These are phyloP conservation scores for Lochmaea capreae DNA, from an alignment of 2,888 invertebrate species.

Conservation along the genomic window DNA sequence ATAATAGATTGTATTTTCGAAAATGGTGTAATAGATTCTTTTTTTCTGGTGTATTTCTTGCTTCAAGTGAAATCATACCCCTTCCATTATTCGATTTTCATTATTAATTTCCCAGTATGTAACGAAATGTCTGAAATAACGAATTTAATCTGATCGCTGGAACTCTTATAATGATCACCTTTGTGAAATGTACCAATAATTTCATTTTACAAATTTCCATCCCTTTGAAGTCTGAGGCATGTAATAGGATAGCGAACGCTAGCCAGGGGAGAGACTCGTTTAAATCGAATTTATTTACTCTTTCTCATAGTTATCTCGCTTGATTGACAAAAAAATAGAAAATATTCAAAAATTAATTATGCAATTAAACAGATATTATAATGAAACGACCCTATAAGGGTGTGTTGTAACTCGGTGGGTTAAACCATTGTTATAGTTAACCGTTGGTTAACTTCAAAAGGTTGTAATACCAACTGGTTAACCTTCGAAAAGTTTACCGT, in stretches of 20 bases:
- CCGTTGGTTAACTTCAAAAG: too few species aligned
- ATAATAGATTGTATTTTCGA: too few species aligned
- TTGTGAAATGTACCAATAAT: conserved; percentile 33
- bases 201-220: conserved; percentile 35
- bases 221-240: conserved; percentile 24
- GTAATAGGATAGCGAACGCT: conserved; percentile 17
- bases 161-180: conserved; percentile 33
- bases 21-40: neutral
- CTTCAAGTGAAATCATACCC: neutral
- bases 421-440: too few species aligned
- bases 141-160: conserved; percentile 36
- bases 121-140: conserved; percentile 34
- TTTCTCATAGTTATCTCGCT: neutral
- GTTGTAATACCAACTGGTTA: too few species aligned
- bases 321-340: neutral
- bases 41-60: too few species aligned
- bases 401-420: too few species aligned
- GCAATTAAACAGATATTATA: too few species aligned
- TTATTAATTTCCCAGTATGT: conserved; percentile 31
- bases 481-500: too few species aligned
- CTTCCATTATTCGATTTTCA: conserved; percentile 20
- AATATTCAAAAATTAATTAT: neutral
- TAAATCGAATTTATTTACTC: neutral
- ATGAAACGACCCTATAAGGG: too few species aligned
- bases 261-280: neutral